These are phyloP conservation scores for Ibidorhyncha struthersii DNA, from an alignment of 2,113 vertebrate genomes.

Conservation along the genomic window DNA sequence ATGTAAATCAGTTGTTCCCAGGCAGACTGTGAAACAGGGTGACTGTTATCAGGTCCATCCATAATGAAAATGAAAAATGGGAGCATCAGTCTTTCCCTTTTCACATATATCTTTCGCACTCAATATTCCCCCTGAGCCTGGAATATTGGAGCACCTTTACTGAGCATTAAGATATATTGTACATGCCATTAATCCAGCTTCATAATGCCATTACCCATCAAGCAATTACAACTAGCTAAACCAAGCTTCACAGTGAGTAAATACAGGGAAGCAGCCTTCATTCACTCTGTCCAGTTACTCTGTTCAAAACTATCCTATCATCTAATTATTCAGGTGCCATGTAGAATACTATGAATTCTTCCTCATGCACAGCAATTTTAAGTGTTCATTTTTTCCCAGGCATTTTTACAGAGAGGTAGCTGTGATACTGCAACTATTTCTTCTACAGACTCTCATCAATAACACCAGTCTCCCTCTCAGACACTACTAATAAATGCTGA, in stretches of 20 bases:
- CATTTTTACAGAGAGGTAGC: background rate
- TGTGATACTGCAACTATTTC: background rate
- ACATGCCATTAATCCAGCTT: constrained; percentile 3
- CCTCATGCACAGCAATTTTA: background rate
- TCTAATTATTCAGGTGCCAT: background rate
- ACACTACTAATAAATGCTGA: background rate
- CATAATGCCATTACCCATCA: constrained; percentile 3
- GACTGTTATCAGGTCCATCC: constrained; percentile 6
- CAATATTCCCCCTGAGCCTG: background rate
- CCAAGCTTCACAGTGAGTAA: background rate
- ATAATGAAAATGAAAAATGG: constrained; percentile 13
- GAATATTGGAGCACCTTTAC: background rate
- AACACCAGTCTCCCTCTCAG: background rate
- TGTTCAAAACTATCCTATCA: background rate
- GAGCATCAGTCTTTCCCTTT: background rate
- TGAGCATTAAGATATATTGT: background rate
- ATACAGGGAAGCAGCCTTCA: background rate
- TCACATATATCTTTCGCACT: background rate
- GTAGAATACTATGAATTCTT: background rate
- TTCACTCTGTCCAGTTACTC: background rate
- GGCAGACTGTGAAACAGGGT: background rate
- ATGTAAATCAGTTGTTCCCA: constrained; percentile 26
- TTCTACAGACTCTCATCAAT: background rate
- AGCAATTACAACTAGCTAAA: background rate
- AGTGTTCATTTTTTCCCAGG: background rate